A percentile compares a stretch with the other conserved stretches of the same genome.
These are phyloP conservation scores for Eupithecia tripunctaria DNA, from an alignment of 2,888 invertebrate species.

Conservation along the genomic window DNA sequence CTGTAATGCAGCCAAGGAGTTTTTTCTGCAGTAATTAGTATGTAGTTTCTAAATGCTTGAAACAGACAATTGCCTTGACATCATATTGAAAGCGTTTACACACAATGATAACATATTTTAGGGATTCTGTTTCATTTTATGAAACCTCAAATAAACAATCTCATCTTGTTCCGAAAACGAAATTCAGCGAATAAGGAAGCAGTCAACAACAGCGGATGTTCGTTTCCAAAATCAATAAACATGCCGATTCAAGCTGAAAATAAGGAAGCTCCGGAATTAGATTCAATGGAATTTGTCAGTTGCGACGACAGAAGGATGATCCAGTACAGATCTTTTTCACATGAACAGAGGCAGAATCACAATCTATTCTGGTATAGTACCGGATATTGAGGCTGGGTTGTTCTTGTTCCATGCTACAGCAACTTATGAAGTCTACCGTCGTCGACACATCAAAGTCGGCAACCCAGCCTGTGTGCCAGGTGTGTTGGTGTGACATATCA, in stretches of 20 bases:
- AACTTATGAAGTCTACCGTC: not conserved
- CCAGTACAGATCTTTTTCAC: not conserved
- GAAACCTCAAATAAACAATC: not conserved
- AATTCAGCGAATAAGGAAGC: conserved; percentile 12
- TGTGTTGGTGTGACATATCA: not conserved
- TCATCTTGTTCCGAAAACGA: not conserved
- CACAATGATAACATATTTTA: not conserved
- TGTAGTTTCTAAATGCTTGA: conserved; percentile 20
- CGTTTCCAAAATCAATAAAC: conserved; percentile 10
- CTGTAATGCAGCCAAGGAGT: conserved; percentile 21
- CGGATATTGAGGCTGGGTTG: not conserved
- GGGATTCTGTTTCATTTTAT: not conserved
- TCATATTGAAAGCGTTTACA: not conserved
- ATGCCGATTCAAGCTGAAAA: not conserved
- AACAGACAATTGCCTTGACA: conserved; percentile 13
- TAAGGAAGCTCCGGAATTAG: not conserved
- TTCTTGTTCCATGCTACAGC: not conserved
- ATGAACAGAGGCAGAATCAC: not conserved
- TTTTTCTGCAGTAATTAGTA: conserved; percentile 24
- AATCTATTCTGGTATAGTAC: not conserved
- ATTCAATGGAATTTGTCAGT: conserved; percentile 2
- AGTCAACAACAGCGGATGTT: conserved; percentile 12
- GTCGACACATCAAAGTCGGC: not conserved
- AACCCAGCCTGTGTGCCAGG: not conserved
- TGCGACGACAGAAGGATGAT: not conserved